Evolutionary conservation across 1,140 invertebrate genomes (phyloP).

Genomic region (Solenopsis fugax): DNA sequence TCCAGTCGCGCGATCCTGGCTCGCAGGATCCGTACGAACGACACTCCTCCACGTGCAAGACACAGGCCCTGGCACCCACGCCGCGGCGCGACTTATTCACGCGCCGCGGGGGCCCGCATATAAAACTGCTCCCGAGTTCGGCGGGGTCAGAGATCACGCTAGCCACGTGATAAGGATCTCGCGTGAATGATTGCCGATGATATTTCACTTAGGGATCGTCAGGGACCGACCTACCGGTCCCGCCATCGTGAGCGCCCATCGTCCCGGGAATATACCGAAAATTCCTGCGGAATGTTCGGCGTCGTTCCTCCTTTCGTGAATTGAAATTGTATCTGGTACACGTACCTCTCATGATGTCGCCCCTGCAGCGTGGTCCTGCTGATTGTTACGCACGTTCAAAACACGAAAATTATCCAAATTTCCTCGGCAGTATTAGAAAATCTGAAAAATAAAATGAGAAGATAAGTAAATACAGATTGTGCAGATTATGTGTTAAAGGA

Average conservation of each 20-base stretch:
- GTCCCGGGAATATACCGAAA: constrained; percentile 57
- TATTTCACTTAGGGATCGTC: constrained; percentile 78
- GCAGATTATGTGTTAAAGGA: neutral
- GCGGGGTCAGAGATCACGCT: constrained; percentile 75
- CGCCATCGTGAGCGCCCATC: constrained; percentile 29
- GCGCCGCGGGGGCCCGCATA: constrained; percentile 74
- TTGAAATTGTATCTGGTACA: neutral
- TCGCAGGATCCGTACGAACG: constrained; percentile 66
- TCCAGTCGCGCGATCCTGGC: constrained; percentile 70
- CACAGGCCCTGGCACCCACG: constrained; percentile 53
- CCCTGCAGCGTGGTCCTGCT: neutral
- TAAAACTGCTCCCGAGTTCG: constrained; percentile 78
- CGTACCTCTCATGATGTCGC: constrained; percentile 12
- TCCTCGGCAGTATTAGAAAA: neutral
- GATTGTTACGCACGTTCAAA: neutral
- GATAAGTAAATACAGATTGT: neutral
- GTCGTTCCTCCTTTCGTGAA: constrained; percentile 10
- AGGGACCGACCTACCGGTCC: constrained; percentile 44
- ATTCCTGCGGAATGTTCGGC: constrained; percentile 52
- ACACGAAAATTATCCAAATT: neutral
- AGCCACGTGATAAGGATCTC: constrained; percentile 71
- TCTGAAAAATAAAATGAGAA: neutral
- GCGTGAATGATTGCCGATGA: constrained; percentile 78
- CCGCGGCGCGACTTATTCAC: constrained; percentile 69
- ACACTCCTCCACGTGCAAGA: constrained; percentile 25